These are phyloP conservation scores for Phyllostomus hastatus DNA, from an alignment of 2,113 vertebrate species.

Conservation along the genomic window DNA sequence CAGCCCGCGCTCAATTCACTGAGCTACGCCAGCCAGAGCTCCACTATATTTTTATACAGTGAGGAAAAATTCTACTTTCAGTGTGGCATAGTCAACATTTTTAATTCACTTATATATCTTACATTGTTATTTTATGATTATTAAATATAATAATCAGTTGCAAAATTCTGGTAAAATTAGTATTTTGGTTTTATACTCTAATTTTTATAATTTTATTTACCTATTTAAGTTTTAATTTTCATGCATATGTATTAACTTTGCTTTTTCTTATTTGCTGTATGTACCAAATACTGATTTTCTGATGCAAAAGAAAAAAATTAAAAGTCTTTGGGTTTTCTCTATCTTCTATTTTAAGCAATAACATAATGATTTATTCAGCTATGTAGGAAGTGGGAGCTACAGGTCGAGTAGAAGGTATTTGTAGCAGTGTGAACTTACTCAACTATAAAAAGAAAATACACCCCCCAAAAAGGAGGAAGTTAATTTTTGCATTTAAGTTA, in stretches of 20 bases:
- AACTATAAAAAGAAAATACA: not conserved
- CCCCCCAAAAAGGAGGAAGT: not conserved
- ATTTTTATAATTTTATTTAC: conserved; percentile 4
- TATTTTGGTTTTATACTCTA: conserved; percentile 21
- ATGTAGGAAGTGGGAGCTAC: accelerated
- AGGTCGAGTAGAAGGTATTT: not conserved
- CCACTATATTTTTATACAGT: not conserved
- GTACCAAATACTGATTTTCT: not conserved
- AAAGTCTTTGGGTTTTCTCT: not conserved
- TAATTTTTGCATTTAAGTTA: not conserved
- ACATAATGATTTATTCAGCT: not conserved
- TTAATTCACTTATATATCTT: not conserved
- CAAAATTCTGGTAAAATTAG: not conserved
- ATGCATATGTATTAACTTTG: not conserved
- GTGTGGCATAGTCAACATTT: not conserved
- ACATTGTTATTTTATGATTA: not conserved
- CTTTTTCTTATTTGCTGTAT: not conserved
- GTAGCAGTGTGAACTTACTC: not conserved
- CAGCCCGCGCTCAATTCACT: too few species aligned
- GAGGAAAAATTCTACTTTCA: not conserved
- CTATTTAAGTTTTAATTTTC: not conserved
- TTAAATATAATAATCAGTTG: not conserved
- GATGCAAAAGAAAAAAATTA: not conserved
- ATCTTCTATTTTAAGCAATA: accelerated
- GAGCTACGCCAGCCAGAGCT: too few species aligned